Base-by-base conservation (phyloP, 2,888 invertebrate genomes). In the Cylloceria caligata region DNA sequence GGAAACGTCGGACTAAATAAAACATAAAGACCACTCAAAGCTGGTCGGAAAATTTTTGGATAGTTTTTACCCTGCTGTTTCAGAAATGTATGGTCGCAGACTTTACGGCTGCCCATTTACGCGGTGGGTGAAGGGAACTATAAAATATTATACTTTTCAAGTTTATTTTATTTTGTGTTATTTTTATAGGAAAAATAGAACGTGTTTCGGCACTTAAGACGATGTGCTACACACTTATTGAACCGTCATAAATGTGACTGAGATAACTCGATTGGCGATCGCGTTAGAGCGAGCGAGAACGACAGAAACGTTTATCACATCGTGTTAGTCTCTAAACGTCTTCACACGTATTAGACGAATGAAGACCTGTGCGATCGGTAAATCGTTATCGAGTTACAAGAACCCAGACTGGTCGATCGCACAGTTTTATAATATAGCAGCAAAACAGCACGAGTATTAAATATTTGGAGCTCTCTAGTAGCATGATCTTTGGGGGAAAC, bases 111-210 rank as follows among this genome's bases (percentile, higher is more conserved):
- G 55, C 30, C 30, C 6, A 3, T 57, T 57, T 27, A 30, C 55
- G n/a, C n/a, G 3, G 55, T 7, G 30, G 30, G n/a, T n/a, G 30
- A n/a, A 57, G 55, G 55, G 3, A 52, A 52, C n/a, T 24, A 52
- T 52, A 57, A 57, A n/a, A 30, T 16, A 16, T 9, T 57, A 30
- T 57, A 30, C 30, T 7, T 27, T 57, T 57, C 6, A 57, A 30
- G 27, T 57, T 30, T 11, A 30, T 27, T 57, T 13, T 55, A 1
- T 27, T 6, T 30, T 57, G 30, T 30, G n/a, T 7, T 7, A 57
- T 57, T 57, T 57, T 30, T 16, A 16, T 57, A 30, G 57, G 30
- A 57, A 30, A 57, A 30, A 30, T 30, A n/a, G 16, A n/a, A 57
- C 27, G 30, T 16, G 16, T 30, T 19, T 30, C 30, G 30, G 16